Base-by-base conservation (phyloP, 2,113 vertebrate species). In the Danio rerio region DNA sequence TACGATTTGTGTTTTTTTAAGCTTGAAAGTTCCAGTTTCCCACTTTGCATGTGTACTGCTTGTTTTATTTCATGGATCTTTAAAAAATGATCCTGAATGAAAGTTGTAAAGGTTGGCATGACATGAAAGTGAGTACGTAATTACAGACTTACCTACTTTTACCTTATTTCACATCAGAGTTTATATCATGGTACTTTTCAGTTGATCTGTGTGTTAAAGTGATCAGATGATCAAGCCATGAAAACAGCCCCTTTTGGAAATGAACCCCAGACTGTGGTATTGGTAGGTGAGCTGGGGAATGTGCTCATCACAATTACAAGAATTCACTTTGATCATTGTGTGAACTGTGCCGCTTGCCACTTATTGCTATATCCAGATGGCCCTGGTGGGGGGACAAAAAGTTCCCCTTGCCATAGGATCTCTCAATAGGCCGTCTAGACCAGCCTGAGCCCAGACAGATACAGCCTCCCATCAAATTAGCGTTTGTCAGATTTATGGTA, bases 401-500 rank as follows among this genome's bases (percentile, higher is more conserved):
- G 94, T 92, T 95, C 95, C 94, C 95, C 95, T 94, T 86, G 93
- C 96, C 95, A 96, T 95, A 96, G 94, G 95, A 96, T 95, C 95
- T 96, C 96, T 99, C 97, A 98, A 97, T 97, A 97, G 97, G 94
- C 94, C 95, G 97, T 99, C 97, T 99, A 99, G 97, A 99, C 98
- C 97, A 95, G 95, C 95, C 95, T 94, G 94, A 95, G 95, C 96
- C 96, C 97, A 98, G 97, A 98, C 97, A 98, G 96, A 98, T 98
- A 97, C 97, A 97, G 96, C 96, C 96, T 97, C 97, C 96, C 96
- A 98, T 99, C 97, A 98, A 98, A 98, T 98, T 96, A 97, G 96
- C 91, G 95, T 97, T 98, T 98, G 97, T 98, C 97, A 98, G 96
- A 97, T 99, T 98, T 99, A 98, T 98, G 97, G 96, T 97, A 97